phyloP scores from a whole-genome alignment of 2,797 vertebrate species.

The Gephyroberyx darwinii region DNA sequence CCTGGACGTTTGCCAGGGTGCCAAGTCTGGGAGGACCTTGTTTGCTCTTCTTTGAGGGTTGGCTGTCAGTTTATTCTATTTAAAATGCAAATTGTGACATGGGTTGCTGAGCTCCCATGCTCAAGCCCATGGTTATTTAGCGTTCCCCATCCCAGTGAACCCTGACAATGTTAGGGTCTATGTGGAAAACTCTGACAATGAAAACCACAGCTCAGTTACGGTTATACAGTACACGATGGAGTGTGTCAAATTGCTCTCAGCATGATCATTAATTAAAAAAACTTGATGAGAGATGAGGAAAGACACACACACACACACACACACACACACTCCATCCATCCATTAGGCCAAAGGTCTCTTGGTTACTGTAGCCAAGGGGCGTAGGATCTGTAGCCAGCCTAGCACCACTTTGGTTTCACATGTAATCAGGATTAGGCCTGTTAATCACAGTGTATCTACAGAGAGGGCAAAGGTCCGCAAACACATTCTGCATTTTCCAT shows the following conservation, averaged over 20 bases:
- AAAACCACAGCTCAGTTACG: background rate
- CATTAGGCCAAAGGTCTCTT: constrained; percentile 50
- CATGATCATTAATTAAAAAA: constrained; percentile 16
- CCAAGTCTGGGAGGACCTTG: constrained; percentile 13
- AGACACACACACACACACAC: background rate
- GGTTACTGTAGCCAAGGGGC: background rate
- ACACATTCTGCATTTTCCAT: constrained; percentile 27
- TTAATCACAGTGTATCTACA: constrained; percentile 46
- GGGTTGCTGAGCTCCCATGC: background rate
- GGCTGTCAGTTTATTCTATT: background rate
- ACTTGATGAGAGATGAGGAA: constrained; percentile 16
- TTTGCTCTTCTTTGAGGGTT: too few species aligned
- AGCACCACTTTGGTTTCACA: constrained; percentile 29
- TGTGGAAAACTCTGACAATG: background rate
- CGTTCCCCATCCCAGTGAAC: background rate
- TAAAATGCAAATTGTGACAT: background rate
- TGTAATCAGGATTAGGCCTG: constrained; percentile 45
- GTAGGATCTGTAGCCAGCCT: constrained; percentile 4
- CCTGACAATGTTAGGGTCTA: background rate
- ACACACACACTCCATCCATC: constrained; percentile 7
- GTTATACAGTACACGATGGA: background rate
- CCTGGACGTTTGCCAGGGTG: constrained; percentile 15
- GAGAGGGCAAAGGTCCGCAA: constrained; percentile 34
- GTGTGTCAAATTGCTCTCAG: constrained; percentile 11
- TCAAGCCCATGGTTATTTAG: background rate